Evolutionary conservation across 2,113 vertebrate genomes (phyloP).

Genomic region (Dissostichus mawsoni): DNA sequence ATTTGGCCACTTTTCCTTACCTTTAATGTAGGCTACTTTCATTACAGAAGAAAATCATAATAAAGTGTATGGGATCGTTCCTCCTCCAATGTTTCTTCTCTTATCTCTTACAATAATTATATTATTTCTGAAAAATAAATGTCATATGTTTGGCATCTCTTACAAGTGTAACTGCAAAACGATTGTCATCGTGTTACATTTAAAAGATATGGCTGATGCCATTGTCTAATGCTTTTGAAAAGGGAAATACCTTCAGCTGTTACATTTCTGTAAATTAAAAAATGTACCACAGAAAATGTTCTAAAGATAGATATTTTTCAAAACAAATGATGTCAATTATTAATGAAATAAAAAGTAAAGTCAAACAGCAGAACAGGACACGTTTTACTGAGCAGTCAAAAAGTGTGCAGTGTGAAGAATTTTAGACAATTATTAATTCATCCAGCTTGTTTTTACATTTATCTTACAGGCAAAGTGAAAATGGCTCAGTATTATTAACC

Average conservation of each 20-base stretch:
- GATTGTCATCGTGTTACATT: neutral
- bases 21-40: too few relatives aligned
- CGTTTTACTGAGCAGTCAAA: constrained; percentile 3
- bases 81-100: neutral
- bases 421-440: constrained; percentile 28
- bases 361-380: constrained; percentile 26
- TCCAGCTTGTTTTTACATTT: constrained; percentile 28
- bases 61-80: neutral
- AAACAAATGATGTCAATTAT: neutral
- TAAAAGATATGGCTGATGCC: neutral
- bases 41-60: neutral
- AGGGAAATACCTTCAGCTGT: neutral
- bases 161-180: neutral
- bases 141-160: neutral
- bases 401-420: neutral
- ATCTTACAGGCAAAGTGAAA: neutral
- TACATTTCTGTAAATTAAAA: constrained; percentile 9
- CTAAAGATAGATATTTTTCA: neutral
- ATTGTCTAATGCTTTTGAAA: neutral
- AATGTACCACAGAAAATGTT: neutral
- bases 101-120: neutral
- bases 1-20: neutral
- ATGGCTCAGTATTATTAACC: neutral
- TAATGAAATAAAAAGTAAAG: neutral
- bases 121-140: neutral